Base-by-base conservation (phyloP, 2,113 vertebrate species). In the Micromys minutus region DNA sequence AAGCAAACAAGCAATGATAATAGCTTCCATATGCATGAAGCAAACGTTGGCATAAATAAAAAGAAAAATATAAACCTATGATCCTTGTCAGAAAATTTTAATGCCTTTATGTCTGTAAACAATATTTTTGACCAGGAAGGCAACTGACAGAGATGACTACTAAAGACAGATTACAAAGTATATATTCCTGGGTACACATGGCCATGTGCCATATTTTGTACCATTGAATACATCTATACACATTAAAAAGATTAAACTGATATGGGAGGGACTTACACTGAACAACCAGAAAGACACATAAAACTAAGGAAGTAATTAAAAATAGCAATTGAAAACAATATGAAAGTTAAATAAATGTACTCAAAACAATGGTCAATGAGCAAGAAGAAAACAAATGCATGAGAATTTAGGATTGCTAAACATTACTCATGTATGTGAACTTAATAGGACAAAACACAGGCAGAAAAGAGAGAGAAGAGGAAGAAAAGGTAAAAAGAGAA, bases 11-110 rank as follows among this genome's bases (percentile, higher is more conserved):
- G 61, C 61, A 10, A 10, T 89, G 52, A 42, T 42, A 16, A 69
- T 22, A 83, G 1, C 26, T 59, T 85, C 59, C 88, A 39, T 65
- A 89, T 39, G 9, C 17, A 31, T 45, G 42, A 65, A 75, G 22
- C 19, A 85, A 63, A 55, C 47, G 34, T 65, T 92, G 36, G 5
- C 63, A 94, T 83, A 57, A 92, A 86, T 74, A 57, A 88, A 91
- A 31, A 13, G 36, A 17, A 85, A 76, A 76, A 84, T 79, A 29
- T 36, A 57, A 83, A 39, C 65, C 4, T 57, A 57, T 29, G 67
- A 47, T 21, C 24, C 87, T n/a, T 17, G 13, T 79, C 52, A 34
- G 15, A 74, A 6, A 57, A 42, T 31, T 74, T 72, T 50, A 80
- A 59, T 61, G 16, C 3, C 3, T 1, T 80, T 12, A 26, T 86